These are phyloP conservation scores for Taurulus bubalis DNA, from an alignment of 2,113 vertebrate genomes.

Conservation along the genomic window DNA sequence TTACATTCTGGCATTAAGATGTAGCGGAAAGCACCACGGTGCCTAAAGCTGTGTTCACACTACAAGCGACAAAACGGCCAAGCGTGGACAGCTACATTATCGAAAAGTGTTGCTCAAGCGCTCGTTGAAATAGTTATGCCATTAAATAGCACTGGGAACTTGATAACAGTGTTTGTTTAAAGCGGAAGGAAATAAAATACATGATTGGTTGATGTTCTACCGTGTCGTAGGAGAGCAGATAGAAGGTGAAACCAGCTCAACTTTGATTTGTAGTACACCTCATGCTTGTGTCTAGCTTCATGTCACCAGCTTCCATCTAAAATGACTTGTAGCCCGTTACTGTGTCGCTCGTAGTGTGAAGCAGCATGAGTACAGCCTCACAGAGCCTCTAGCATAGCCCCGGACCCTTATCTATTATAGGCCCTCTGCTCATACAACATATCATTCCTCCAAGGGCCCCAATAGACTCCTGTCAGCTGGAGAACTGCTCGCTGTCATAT, in stretches of 20 bases:
- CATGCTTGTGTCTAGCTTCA: too few relatives aligned
- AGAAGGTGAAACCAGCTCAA: not conserved
- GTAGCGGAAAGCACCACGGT: not conserved
- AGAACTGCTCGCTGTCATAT: constrained; percentile 18
- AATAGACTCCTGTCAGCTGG: constrained; percentile 8
- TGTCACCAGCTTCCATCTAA: not conserved
- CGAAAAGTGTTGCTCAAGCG: not conserved
- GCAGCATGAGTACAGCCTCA: constrained; percentile 2
- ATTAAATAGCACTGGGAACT: not conserved
- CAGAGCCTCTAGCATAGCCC: not conserved
- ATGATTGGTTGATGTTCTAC: not conserved
- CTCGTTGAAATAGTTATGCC: not conserved
- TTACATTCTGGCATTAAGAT: constrained; percentile 2
- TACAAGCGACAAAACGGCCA: not conserved
- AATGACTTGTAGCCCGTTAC: not conserved
- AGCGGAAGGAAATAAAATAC: not conserved
- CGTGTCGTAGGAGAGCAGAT: not conserved
- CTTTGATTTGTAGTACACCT: not conserved
- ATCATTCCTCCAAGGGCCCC: constrained; percentile 10
- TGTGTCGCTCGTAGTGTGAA: not conserved
- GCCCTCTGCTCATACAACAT: not conserved
- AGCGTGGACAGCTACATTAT: not conserved
- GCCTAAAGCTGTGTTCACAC: not conserved
- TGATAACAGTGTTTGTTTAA: not conserved
- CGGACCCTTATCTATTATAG: not conserved